phyloP scores from a whole-genome alignment of 2,888 invertebrate species.

The Malachius bipustulatus region DNA sequence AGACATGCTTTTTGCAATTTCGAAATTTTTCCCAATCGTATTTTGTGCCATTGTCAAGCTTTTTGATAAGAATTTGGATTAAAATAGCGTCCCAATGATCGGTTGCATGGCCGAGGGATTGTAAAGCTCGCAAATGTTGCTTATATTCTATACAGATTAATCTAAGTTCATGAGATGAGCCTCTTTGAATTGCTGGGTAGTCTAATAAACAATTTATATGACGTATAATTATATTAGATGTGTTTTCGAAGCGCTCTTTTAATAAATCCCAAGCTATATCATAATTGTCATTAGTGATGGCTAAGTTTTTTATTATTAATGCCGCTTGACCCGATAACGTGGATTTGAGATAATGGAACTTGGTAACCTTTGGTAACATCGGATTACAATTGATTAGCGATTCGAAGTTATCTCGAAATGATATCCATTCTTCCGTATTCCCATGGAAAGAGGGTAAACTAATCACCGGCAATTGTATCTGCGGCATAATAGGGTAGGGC shows the following conservation, averaged over 20 bases:
- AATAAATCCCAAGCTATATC: neutral
- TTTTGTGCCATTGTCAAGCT: neutral
- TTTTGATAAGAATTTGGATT: neutral
- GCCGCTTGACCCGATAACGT: neutral
- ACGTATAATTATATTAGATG: neutral
- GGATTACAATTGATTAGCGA: neutral
- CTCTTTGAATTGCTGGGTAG: neutral
- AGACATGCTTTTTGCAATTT: neutral
- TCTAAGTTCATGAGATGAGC: neutral
- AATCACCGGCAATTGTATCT: too few relatives aligned
- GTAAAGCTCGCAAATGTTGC: neutral
- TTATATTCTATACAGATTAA: neutral
- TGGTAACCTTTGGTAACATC: neutral
- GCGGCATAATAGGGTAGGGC: too few relatives aligned
- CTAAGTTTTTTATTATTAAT: neutral
- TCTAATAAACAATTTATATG: slow-evolving; percentile 4
- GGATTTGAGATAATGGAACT: neutral
- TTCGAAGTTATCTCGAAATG: neutral
- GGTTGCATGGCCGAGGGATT: neutral
- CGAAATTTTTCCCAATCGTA: neutral
- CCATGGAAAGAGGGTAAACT: neutral
- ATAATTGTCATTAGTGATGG: neutral
- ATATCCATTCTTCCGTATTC: neutral
- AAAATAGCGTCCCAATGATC: neutral
- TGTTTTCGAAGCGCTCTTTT: neutral